Evolutionary conservation across 2,113 vertebrate species (phyloP), one percentile per base, ranked within the genome.

Genomic region (Zosterops lateralis): DNA sequence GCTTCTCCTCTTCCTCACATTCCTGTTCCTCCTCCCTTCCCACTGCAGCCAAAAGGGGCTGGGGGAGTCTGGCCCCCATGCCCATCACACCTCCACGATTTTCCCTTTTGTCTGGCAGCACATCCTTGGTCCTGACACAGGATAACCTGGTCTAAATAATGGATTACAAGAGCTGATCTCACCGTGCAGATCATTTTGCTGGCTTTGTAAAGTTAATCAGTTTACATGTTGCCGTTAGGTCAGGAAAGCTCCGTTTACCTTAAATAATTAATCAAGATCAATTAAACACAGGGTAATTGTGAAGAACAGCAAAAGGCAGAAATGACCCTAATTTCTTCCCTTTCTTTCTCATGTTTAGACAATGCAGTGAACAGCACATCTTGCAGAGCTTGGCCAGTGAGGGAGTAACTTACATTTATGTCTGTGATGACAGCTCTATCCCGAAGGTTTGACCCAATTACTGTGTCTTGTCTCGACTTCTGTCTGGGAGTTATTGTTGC

Each of bases 201-300:
- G 91, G 44, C 89, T 93, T 93, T 95, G 95, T 95, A 40, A 87
- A 92, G 68, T 89, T 93, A 94, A 95, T 81, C 88, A 93, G 76
- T 94, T 94, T 92, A 78, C 90, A 95, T 57, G 86, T 42, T 90
- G 83, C 86, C n/a, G 28, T 88, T 84, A 65, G 95, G 88, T 87
- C 76, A 93, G 96, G 88, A 90, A 89, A 75, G 76, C 68, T 93
- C 76, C 16, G 3, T 74, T 96, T 90, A 86, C 92, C 57, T 90
- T 94, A 72, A 96, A 96, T 94, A 94, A 95, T 95, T 93, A 89
- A 96, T 94, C 40, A 51, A 74, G 92, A 92, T 92, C 88, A 94
- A 95, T 96, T 95, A 96, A 95, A 88, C 82, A 80, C 47, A 0
- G 64, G 45, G 34, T 77, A 83, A 90, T 76, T 78, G 68, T 87